These are phyloP conservation scores for Paradoxurus hermaphroditus DNA, from an alignment of 2,113 vertebrate species.

Conservation along the genomic window DNA sequence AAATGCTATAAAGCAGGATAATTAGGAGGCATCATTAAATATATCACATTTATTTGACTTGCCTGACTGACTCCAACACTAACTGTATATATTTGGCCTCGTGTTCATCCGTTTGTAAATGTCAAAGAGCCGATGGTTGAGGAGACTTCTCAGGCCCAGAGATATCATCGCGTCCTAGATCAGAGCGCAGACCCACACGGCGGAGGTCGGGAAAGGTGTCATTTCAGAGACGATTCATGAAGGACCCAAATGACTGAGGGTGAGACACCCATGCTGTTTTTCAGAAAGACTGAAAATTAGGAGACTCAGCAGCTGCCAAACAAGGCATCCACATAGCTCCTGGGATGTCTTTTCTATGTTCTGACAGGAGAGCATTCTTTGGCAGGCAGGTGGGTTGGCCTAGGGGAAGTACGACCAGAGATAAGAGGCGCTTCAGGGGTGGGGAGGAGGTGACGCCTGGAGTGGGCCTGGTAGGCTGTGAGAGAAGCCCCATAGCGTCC, in stretches of 20 bases:
- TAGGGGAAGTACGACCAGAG: not conserved
- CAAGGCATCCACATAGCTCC: not conserved
- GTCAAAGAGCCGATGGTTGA: not conserved
- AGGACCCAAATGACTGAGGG: too few relatives aligned
- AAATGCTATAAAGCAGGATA: not conserved
- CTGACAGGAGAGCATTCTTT: not conserved
- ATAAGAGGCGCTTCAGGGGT: not conserved
- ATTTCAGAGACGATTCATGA: not conserved
- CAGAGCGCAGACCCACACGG: not conserved
- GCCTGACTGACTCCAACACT: not conserved
- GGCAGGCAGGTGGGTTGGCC: not conserved
- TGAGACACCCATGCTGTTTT: not conserved
- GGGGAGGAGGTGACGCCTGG: rapidly evolving
- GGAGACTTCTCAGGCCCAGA: not conserved
- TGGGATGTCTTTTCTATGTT: not conserved
- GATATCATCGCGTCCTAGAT: not conserved
- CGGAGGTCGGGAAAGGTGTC: not conserved
- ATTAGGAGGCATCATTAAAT: not conserved
- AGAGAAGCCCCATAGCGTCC: not conserved
- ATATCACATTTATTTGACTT: not conserved
- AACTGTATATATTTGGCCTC: not conserved
- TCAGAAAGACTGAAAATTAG: not conserved
- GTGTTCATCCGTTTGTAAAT: not conserved
- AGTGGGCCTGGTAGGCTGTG: not conserved
- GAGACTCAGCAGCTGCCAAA: not conserved